Evolutionary conservation across 2,888 invertebrate genomes (phyloP), one percentile per base, ranked within the genome.

Genomic region (Trachelus tabidus): DNA sequence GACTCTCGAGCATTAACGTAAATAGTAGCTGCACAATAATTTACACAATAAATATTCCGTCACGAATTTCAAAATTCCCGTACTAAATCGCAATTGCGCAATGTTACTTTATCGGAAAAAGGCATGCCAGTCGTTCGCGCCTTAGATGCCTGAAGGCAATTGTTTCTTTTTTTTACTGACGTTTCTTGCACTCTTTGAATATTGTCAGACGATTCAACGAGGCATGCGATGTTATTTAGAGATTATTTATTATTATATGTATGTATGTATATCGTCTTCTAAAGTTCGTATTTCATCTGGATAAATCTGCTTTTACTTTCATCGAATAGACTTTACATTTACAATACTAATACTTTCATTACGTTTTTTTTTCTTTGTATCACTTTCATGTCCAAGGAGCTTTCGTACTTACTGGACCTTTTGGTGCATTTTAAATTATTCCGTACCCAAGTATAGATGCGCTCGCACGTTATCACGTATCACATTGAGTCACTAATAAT

Each of bases 301-400:
- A 56, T 56, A 56, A 56, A 6, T 56, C 23, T 56, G 56, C 23
- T 56, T 56, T 56, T 56, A 56, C 56, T 56, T 56, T 56, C 56
- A 56, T 56, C 23, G 56, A 56, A 56, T 56, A 56, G 56, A 23
- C 56, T 56, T 56, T 56, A 56, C 56, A 56, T 23, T 56, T 56
- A 56, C 56, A 56, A 81, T 56, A n/a, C 84, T 85, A 83, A 77
- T 87, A 86, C 86, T 87, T 87, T 87, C 87, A 83, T 81, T 56
- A 56, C 9, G 15, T 56, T 56, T 23, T 56, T 23, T 40, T 23
- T 40, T 77, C 68, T 77, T 80, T 76, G 81, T 84, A 85, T 86
- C 82, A 87, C 89, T 89, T 87, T 87, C 85, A 9, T 9, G 56
- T 9, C 23, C 9, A 56, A 56, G 56, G 9, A 56, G 40, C 40